phyloP scores from a whole-genome alignment of 2,888 invertebrate species.

The Chelonus formosanus region DNA sequence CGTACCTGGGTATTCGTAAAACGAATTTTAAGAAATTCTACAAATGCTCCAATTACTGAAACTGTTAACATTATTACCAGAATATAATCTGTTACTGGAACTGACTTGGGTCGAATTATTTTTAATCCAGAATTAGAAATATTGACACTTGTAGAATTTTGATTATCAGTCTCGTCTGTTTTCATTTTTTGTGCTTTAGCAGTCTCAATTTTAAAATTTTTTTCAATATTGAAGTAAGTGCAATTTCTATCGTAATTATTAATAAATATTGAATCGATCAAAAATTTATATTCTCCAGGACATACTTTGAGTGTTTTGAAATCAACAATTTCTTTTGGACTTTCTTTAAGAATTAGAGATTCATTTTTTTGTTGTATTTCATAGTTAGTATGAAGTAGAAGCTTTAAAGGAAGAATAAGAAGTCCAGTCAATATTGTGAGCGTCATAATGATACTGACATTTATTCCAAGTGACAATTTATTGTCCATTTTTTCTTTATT shows the following conservation, averaged over 20 bases:
- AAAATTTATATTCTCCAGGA: slow-evolving; percentile 48
- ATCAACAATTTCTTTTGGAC: slow-evolving; percentile 35
- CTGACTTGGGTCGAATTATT: slow-evolving; percentile 47
- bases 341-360: slow-evolving; percentile 23
- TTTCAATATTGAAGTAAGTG: slow-evolving; percentile 39
- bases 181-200: neutral
- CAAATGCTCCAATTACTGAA: slow-evolving; percentile 54
- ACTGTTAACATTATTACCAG: slow-evolving; percentile 56
- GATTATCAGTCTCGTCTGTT: slow-evolving; percentile 31
- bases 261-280: slow-evolving; percentile 45
- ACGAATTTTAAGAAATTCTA: slow-evolving; percentile 55
- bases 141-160: slow-evolving; percentile 5
- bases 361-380: slow-evolving; percentile 31
- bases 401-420: slow-evolving; percentile 51
- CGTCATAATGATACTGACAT: slow-evolving; percentile 53
- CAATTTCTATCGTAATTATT: slow-evolving; percentile 56
- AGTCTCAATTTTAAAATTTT: slow-evolving; percentile 5
- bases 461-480: slow-evolving; percentile 51
- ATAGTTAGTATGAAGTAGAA: slow-evolving; percentile 52
- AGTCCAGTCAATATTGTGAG: slow-evolving; percentile 54
- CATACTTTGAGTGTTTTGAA: slow-evolving; percentile 47
- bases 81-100: slow-evolving; percentile 54
- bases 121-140: slow-evolving; percentile 30
- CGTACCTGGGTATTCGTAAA: slow-evolving; percentile 54
- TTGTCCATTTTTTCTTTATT: slow-evolving; percentile 40